These are phyloP conservation scores for Urocitellus parryii DNA, from an alignment of 2,113 vertebrate species.

Conservation along the genomic window DNA sequence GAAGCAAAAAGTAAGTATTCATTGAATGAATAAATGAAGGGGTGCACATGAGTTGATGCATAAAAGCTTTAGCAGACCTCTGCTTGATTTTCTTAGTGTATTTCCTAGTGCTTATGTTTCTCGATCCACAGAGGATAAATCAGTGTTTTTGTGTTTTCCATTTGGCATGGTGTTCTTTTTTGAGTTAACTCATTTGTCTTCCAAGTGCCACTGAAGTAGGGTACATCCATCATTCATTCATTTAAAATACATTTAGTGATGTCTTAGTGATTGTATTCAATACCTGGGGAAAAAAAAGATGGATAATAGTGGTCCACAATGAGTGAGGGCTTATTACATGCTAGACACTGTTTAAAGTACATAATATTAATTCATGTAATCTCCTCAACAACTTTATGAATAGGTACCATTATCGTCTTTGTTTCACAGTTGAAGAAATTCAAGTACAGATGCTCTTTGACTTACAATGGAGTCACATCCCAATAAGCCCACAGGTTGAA, in stretches of 20 bases:
- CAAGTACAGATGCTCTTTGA: neutral
- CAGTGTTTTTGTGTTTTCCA: conserved; percentile 30
- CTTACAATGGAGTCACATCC: neutral
- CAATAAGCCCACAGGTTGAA: neutral
- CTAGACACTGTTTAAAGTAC: neutral
- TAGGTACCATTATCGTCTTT: neutral
- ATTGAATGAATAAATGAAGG: conserved; percentile 32
- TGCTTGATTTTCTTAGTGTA: neutral
- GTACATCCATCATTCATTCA: conserved; percentile 47
- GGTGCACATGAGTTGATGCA: neutral
- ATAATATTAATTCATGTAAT: conserved; percentile 51
- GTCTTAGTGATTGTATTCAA: conserved; percentile 29
- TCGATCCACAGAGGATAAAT: conserved; percentile 20
- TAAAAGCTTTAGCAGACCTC: neutral
- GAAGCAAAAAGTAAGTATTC: neutral
- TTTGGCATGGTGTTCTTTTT: conserved; percentile 36
- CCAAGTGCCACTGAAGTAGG: neutral
- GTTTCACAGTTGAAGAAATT: neutral
- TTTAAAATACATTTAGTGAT: conserved; percentile 33
- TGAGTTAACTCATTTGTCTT: conserved; percentile 49
- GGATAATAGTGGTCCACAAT: neutral
- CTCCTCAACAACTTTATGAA: neutral
- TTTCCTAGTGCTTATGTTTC: neutral
- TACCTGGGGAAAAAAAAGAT: neutral
- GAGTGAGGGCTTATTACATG: neutral